Conservation (phyloP, 2,113 vertebrate genomes). For the Irena cyanogastra region DNA sequence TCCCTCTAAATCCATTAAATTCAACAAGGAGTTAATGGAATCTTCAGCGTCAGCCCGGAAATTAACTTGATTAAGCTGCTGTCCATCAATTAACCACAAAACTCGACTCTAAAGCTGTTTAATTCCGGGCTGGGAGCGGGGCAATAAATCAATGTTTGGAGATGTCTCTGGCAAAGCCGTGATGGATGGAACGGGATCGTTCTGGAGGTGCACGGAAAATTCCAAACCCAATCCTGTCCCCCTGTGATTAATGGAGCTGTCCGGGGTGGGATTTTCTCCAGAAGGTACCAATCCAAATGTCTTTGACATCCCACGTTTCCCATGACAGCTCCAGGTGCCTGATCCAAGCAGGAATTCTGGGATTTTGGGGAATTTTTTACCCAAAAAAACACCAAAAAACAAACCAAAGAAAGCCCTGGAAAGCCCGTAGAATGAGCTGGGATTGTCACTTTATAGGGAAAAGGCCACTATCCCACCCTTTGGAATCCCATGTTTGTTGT, state of each 20-base stretch:
- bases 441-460: neutral
- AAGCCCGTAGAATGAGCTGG: neutral
- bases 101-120: slow-evolving; percentile 62
- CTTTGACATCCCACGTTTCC: slow-evolving; percentile 38
- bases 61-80: slow-evolving; percentile 70
- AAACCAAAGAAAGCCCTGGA: neutral
- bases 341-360: neutral
- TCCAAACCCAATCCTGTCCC: slow-evolving; percentile 65
- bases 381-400: neutral
- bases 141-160: slow-evolving; percentile 73
- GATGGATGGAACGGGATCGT: slow-evolving; percentile 71
- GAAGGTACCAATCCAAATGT: slow-evolving; percentile 57
- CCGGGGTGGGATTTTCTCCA: slow-evolving; percentile 58
- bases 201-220: slow-evolving; percentile 60
- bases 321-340: neutral
- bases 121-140: slow-evolving; percentile 64
- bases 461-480: neutral
- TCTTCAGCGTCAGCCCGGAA: slow-evolving; percentile 1
- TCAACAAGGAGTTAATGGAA: slow-evolving; percentile 63
- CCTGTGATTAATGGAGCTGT: slow-evolving; percentile 74
- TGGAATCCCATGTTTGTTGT: neutral
- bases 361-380: neutral
- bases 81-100: slow-evolving; percentile 72
- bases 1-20: neutral
- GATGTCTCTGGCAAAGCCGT: slow-evolving; percentile 66